These are phyloP conservation scores for Carterocephalus palaemon DNA, from an alignment of 2,888 invertebrate species.

Conservation along the genomic window DNA sequence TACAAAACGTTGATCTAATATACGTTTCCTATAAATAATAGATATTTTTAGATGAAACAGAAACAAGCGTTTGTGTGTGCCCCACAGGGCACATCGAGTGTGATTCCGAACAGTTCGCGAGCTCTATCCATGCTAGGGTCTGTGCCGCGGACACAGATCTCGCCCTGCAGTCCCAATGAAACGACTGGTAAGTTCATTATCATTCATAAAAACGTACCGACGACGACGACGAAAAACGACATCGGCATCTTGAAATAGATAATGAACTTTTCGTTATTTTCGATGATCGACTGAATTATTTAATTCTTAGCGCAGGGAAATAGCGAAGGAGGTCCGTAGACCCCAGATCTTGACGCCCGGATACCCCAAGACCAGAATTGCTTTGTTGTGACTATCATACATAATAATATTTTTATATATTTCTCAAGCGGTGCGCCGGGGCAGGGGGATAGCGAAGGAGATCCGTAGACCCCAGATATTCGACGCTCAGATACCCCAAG, in stretches of 20 bases:
- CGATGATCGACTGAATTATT: too few species aligned
- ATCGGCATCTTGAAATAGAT: neutral
- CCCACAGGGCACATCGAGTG: conserved; percentile 53
- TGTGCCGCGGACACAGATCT: conserved; percentile 44
- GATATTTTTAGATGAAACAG: too few species aligned
- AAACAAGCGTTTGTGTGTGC: too few species aligned
- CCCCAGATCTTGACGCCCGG: too few species aligned
- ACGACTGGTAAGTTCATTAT: neutral
- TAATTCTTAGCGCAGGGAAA: too few species aligned
- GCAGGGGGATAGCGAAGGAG: conserved; percentile 45
- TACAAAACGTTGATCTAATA: neutral
- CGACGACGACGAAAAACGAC: neutral
- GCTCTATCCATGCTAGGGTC: conserved; percentile 47
- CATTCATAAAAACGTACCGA: too few species aligned
- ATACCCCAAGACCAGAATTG: conserved; percentile 1
- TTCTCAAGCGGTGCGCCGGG: conserved; percentile 35
- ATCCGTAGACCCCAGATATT: conserved; percentile 43
- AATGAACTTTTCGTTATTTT: neutral
- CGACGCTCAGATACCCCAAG: too few species aligned
- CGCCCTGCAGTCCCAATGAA: conserved; percentile 28
- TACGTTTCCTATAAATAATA: neutral
- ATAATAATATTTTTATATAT: too few species aligned
- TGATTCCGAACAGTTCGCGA: conserved; percentile 51
- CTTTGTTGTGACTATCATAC: conserved; percentile 24
- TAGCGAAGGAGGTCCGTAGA: too few species aligned